A percentile compares a stretch with the other conserved stretches of the same genome.
Conservation (phyloP, 2,888 invertebrate species). For the Encarsia formosa region DNA sequence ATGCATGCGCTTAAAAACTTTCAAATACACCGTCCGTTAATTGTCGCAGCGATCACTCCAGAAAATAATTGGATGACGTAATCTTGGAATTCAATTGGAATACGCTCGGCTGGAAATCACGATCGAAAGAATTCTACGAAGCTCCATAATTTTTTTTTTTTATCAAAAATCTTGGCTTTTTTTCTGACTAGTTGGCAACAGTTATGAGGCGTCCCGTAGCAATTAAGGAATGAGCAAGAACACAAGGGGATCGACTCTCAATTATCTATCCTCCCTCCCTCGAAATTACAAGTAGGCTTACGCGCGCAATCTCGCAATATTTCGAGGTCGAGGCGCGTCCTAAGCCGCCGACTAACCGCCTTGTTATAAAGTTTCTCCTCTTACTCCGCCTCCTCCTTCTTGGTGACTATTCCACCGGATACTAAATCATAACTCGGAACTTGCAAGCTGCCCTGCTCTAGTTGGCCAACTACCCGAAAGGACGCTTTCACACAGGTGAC, state of each 20-base stretch:
- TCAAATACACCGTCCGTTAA: no score
- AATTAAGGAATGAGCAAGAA: no score
- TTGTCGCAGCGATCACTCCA: slow-evolving; percentile 40
- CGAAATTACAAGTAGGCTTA: slow-evolving; percentile 25
- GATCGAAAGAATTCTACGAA: slow-evolving; percentile 2
- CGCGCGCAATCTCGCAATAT: slow-evolving; percentile 36
- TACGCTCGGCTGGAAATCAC: slow-evolving; percentile 32
- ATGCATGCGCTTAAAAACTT: no score
- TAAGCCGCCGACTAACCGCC: slow-evolving; percentile 50
- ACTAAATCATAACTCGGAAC: slow-evolving; percentile 45
- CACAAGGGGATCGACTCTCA: slow-evolving; percentile 25
- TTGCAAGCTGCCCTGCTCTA: neutral
- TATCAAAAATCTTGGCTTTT: no score
- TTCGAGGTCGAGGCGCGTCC: slow-evolving; percentile 42
- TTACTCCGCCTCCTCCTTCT: slow-evolving; percentile 13
- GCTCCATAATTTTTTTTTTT: no score
- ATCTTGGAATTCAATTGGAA: slow-evolving; percentile 30
- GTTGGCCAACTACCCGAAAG: no score
- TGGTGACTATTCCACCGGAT: slow-evolving; percentile 26
- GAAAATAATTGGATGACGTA: slow-evolving; percentile 44
- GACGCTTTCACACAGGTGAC: no score
- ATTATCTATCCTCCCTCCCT: slow-evolving; percentile 24
- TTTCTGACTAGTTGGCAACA: no score
- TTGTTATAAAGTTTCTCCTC: slow-evolving; percentile 49
- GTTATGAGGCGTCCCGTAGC: no score